Evolutionary conservation across 2,888 invertebrate genomes (phyloP), one percentile per base, ranked within the genome.

Genomic region (Loripinus fragilis): DNA sequence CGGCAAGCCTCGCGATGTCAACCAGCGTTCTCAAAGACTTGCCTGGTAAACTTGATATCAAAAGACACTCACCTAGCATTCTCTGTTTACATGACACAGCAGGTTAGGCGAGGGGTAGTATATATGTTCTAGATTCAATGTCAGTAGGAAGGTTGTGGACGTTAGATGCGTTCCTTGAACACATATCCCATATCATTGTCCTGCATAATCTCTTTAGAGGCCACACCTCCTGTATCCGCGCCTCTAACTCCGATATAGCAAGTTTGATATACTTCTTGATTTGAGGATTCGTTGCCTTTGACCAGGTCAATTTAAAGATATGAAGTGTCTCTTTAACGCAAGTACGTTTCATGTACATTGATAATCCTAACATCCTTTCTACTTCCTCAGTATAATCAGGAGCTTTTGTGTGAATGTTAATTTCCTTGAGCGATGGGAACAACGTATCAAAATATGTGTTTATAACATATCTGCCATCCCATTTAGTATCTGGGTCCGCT

Each of bases 401-500:
- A 7, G 85, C 68, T 23, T 74, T 76, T 23, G 74, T 50, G 33
- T 83, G 67, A 1, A 76, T 76, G 17, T 79, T 78, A n/a, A 83
- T 65, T 28, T 71, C 78, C 41, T 75, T 78, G 7, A 88, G 66
- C 15, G 80, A 77, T 28, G 78, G 74, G 50, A 86, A 83, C 30
- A 88, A 52, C 0, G 70, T 81, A 74, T 88, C 88, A 52, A 82
- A 75, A 60, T 80, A 88, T n/a, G 82, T 83, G 35, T 88, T 88
- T 17, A 88, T 82, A 12, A 85, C 80, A 30, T 87, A 88, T 77
- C 87, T 87, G 5, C 85, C 88, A 10, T 80, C 68, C 0, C 82
- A 85, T 72, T 84, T 86, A 20, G 83, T 74, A 68, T 87, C 85
- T 0, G 89, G 86, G 35, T 90, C 87, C 15, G 89, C 89, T 5